These are phyloP conservation scores for Aphidius ervi DNA, from an alignment of 1,140 invertebrate species.

Conservation along the genomic window DNA sequence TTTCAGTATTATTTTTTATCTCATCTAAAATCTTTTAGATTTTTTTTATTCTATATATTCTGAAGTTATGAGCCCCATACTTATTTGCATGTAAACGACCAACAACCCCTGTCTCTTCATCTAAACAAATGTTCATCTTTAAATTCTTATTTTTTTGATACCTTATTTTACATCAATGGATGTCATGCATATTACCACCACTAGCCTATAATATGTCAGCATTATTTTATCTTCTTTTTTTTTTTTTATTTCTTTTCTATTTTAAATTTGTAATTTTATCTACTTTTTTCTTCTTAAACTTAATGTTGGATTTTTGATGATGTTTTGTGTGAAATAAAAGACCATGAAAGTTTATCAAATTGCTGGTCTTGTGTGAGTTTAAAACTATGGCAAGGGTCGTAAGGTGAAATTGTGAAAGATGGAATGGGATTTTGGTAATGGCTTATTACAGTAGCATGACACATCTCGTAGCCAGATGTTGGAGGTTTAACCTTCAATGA, in stretches of 20 bases:
- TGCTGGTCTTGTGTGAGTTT: neutral
- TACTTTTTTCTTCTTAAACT: neutral
- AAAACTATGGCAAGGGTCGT: slow-evolving; percentile 10
- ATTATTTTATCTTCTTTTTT: slow-evolving; percentile 6
- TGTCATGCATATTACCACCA: slow-evolving; percentile 5
- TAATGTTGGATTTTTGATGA: neutral
- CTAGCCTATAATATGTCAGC: slow-evolving; percentile 10
- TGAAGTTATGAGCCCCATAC: slow-evolving; percentile 16
- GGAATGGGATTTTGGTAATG: slow-evolving; percentile 4
- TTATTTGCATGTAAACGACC: slow-evolving; percentile 22
- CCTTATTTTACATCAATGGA: neutral
- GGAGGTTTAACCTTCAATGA: slow-evolving; percentile 11
- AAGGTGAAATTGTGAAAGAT: slow-evolving; percentile 8
- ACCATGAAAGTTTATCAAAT: slow-evolving; percentile 23
- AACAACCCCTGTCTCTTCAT: neutral
- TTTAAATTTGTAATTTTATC: too few species aligned
- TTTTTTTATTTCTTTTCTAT: slow-evolving; percentile 1
- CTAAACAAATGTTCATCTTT: neutral
- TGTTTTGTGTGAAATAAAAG: slow-evolving; percentile 4
- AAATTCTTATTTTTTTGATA: slow-evolving; percentile 4
- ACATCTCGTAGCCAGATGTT: neutral
- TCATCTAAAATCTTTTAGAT: slow-evolving; percentile 4
- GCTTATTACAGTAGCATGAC: slow-evolving; percentile 16
- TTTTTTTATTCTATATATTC: slow-evolving; percentile 15
- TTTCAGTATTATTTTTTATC: neutral